phyloP scores from a whole-genome alignment of 2,797 vertebrate genomes.

The Falco rusticolus region DNA sequence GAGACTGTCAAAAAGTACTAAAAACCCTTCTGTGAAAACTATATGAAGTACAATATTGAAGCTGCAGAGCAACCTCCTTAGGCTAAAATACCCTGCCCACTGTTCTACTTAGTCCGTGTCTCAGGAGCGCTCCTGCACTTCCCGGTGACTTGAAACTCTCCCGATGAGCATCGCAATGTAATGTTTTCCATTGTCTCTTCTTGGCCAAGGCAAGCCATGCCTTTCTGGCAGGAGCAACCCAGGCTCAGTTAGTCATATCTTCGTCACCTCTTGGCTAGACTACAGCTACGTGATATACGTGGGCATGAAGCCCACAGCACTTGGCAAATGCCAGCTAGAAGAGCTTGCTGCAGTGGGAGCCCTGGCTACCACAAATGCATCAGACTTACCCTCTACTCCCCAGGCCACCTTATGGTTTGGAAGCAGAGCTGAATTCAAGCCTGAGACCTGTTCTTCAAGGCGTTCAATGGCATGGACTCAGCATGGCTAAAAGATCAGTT shows the following conservation, averaged over 20 bases:
- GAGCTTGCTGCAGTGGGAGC: neutral
- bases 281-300: constrained; percentile 28
- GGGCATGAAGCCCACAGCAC: constrained; percentile 39
- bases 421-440: neutral
- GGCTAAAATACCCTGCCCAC: neutral
- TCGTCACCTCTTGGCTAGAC: constrained; percentile 43
- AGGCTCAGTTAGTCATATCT: neutral
- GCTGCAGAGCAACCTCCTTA: neutral
- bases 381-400: neutral
- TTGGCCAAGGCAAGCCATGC: neutral
- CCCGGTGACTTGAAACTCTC: neutral
- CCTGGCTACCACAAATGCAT: neutral
- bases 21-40: neutral
- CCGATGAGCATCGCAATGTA: neutral
- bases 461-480: neutral
- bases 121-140: neutral
- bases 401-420: neutral
- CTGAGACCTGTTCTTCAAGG: neutral
- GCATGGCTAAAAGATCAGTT: neutral
- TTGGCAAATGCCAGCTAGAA: constrained; percentile 26
- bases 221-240: neutral
- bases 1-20: neutral
- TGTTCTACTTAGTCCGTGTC: neutral
- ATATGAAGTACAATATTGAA: neutral
- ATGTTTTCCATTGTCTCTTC: constrained; percentile 3